These are phyloP conservation scores for Platycheirus rosarum DNA, from an alignment of 2,888 invertebrate species.

Conservation along the genomic window DNA sequence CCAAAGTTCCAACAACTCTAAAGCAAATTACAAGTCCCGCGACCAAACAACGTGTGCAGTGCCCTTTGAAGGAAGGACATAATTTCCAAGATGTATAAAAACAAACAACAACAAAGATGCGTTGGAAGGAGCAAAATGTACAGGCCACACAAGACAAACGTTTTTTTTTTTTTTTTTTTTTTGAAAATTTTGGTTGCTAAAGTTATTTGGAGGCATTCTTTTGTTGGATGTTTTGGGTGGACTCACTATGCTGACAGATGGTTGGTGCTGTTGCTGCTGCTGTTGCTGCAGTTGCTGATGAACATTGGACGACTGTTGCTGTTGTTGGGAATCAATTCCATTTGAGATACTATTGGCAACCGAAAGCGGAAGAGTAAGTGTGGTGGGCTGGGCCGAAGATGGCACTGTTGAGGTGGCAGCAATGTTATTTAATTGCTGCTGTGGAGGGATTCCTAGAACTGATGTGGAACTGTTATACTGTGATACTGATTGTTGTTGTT, in stretches of 20 bases:
- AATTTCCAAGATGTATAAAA: conserved; percentile 47
- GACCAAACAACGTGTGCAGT: conserved; percentile 71
- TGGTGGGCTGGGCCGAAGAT: conserved; percentile 75
- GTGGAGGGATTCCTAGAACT: conserved; percentile 76
- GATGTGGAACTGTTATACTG: conserved; percentile 74
- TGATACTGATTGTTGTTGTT: conserved; percentile 70
- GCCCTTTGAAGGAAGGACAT: conserved; percentile 56
- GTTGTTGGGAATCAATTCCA: conserved; percentile 78
- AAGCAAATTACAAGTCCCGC: conserved; percentile 71
- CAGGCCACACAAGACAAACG: conserved; percentile 72
- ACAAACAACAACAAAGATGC: conserved; percentile 70
- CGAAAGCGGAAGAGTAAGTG: conserved; percentile 75
- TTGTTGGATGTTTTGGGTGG: conserved; percentile 35
- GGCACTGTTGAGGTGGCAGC: conserved; percentile 72
- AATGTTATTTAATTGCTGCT: conserved; percentile 72
- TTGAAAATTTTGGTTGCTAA: conserved; percentile 71
- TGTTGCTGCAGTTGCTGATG: conserved; percentile 76
- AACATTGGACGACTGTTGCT: conserved; percentile 76
- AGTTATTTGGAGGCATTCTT: conserved; percentile 54
- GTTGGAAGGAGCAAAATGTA: conserved; percentile 73
- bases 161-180: too few species aligned
- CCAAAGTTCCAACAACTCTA: conserved; percentile 61
- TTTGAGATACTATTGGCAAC: conserved; percentile 76
- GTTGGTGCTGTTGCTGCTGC: conserved; percentile 64
- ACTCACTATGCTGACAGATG: conserved; percentile 82